Evolutionary conservation across 2,113 vertebrate genomes (phyloP).

Genomic region (Rutilus rutilus): DNA sequence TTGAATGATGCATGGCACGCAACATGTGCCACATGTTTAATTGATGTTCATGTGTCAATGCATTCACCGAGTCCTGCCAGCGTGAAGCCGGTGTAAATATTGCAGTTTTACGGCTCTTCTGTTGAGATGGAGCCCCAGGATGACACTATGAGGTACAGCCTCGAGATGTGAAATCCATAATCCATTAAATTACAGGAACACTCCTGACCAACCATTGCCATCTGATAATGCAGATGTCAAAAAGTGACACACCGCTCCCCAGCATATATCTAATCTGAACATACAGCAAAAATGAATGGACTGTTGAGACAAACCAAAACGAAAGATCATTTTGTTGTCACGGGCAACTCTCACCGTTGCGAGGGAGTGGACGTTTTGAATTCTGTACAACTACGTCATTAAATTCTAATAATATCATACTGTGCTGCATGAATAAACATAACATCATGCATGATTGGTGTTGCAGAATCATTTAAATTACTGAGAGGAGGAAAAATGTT

Average conservation of each 20-base stretch:
- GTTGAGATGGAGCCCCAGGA: conserved; percentile 18
- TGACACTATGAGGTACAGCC: conserved; percentile 12
- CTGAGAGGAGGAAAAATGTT: neutral
- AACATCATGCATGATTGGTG: neutral
- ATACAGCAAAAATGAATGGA: conserved; percentile 28
- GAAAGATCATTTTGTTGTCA: neutral
- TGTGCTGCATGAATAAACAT: neutral
- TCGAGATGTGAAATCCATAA: conserved; percentile 33
- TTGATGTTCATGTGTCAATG: conserved; percentile 35
- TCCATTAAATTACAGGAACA: conserved; percentile 41
- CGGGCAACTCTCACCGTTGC: neutral
- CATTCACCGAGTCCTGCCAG: conserved; percentile 15
- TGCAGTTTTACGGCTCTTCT: conserved; percentile 30
- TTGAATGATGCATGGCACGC: conserved; percentile 23
- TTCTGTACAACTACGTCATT: neutral
- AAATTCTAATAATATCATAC: conserved; percentile 25
- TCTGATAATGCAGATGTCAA: conserved; percentile 42
- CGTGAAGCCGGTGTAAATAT: neutral
- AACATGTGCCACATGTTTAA: conserved; percentile 37
- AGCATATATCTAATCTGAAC: conserved; percentile 24
- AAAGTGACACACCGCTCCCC: neutral
- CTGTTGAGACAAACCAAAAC: neutral
- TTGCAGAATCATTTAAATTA: conserved; percentile 18
- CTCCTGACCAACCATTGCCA: conserved; percentile 26
- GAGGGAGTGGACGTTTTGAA: neutral